Evolutionary conservation across 2,113 vertebrate genomes (phyloP).

Genomic region (Malurus elegans): DNA sequence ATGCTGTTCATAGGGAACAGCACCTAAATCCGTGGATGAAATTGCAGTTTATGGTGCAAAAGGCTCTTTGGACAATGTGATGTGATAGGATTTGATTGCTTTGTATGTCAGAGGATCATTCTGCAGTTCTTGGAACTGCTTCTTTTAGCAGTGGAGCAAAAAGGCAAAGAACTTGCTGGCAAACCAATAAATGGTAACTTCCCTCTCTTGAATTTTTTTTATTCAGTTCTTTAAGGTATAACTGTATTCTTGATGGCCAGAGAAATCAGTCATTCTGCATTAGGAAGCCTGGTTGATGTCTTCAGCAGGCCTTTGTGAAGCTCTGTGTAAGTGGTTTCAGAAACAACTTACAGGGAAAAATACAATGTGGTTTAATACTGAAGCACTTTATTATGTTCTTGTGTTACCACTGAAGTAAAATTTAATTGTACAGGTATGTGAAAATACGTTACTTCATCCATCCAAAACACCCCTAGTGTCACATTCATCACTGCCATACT

Average conservation of each 20-base stretch:
- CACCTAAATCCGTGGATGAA: not conserved
- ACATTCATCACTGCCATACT: not conserved
- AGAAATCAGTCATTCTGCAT: constrained; percentile 6
- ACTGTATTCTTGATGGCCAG: not conserved
- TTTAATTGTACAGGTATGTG: not conserved
- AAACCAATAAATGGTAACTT: not conserved
- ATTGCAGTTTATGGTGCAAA: not conserved
- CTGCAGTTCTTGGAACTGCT: not conserved
- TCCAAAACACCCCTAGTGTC: not conserved
- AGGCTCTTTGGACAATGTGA: not conserved
- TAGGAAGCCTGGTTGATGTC: not conserved
- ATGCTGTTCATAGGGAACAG: not conserved
- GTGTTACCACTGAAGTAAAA: not conserved
- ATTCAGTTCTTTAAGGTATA: not conserved
- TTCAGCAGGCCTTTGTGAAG: not conserved
- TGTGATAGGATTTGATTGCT: not conserved
- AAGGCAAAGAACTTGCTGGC: not conserved
- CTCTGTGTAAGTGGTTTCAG: not conserved
- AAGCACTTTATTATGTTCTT: not conserved
- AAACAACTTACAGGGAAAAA: not conserved
- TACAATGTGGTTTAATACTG: not conserved
- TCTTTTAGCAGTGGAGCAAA: not conserved
- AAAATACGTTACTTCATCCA: not conserved
- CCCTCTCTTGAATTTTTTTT: not conserved
- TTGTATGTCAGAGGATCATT: not conserved